These are phyloP conservation scores for Myotis findleyi DNA, from an alignment of 2,797 vertebrate species.

Conservation along the genomic window DNA sequence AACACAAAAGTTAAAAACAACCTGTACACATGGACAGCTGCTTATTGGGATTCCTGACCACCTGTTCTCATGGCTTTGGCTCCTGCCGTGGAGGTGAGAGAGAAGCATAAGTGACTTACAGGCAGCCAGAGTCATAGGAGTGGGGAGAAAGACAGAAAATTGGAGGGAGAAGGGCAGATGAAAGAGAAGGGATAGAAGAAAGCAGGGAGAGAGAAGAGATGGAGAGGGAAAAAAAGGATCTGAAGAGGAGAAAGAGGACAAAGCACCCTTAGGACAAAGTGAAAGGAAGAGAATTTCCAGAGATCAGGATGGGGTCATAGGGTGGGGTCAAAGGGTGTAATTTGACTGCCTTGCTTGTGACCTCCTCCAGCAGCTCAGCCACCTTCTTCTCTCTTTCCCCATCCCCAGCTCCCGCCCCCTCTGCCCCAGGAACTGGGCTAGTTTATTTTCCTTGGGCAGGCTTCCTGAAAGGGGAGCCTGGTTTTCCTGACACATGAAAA, in stretches of 20 bases:
- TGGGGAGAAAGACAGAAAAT: background rate
- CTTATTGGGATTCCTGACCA: background rate
- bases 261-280: slow-evolving; percentile 24
- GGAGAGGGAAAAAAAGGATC: background rate
- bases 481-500: slow-evolving; percentile 80
- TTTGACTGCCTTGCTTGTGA: slow-evolving; percentile 12
- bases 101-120: background rate
- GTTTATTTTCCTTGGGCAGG: slow-evolving; percentile 80
- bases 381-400: background rate
- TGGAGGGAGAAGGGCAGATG: background rate
- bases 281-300: slow-evolving; percentile 19
- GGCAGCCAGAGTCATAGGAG: background rate
- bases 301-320: background rate
- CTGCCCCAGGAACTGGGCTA: slow-evolving; percentile 62
- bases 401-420: background rate
- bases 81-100: background rate
- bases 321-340: slow-evolving; percentile 1
- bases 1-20: background rate
- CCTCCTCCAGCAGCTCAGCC: background rate
- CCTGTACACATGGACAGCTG: background rate
- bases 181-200: background rate
- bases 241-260: slow-evolving; percentile 35
- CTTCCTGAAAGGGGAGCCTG: slow-evolving; percentile 81
- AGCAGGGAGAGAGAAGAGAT: background rate
- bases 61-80: background rate